These are phyloP conservation scores for Saccostrea echinata DNA, from an alignment of 1,140 invertebrate genomes.

Conservation along the genomic window DNA sequence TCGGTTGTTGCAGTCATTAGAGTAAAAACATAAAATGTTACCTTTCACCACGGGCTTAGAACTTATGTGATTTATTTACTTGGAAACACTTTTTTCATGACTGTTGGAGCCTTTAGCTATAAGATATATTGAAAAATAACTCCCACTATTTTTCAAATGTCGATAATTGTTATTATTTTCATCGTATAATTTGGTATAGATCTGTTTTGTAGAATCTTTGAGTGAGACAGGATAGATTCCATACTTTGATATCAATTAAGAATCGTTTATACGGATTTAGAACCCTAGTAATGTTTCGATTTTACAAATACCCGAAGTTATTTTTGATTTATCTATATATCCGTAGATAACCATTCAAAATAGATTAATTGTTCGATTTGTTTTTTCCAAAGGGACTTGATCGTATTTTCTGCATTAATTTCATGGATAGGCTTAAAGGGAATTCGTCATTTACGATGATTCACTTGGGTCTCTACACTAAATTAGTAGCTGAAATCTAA, in stretches of 20 bases:
- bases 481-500: too few relatives aligned
- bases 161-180: background rate
- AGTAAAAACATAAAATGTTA: constrained; percentile 7
- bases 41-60: background rate
- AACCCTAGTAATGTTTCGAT: background rate
- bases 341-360: background rate
- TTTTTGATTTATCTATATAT: background rate
- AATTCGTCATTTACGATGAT: background rate
- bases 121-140: background rate
- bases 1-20: background rate
- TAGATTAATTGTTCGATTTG: background rate
- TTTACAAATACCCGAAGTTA: background rate
- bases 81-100: background rate
- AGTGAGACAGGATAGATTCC: background rate
- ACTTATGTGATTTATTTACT: background rate
- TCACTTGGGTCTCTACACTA: background rate
- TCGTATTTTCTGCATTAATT: background rate
- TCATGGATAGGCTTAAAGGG: background rate
- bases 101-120: background rate
- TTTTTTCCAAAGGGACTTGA: background rate
- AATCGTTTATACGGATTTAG: background rate
- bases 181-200: background rate
- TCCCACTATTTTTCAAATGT: background rate
- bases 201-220: constrained; percentile 6
- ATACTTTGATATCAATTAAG: background rate